These are phyloP conservation scores for Crax fasciolata DNA, from an alignment of 2,797 vertebrate genomes.

Conservation along the genomic window DNA sequence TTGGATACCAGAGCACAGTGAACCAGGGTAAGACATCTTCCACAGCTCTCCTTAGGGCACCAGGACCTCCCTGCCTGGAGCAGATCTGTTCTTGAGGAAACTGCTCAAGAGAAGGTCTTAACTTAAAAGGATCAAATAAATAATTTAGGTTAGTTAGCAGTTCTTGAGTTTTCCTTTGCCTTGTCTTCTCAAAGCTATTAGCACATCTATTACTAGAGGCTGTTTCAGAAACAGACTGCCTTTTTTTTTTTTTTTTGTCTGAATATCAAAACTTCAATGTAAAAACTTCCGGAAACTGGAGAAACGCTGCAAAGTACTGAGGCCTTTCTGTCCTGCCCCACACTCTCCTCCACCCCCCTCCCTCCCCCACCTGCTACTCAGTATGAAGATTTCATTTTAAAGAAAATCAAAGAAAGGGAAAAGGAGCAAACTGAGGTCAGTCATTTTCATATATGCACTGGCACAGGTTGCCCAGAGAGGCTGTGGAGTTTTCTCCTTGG, in stretches of 20 bases:
- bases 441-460: not conserved
- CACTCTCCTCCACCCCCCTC: not conserved
- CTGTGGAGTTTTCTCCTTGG: not conserved
- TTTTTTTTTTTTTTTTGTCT: not conserved
- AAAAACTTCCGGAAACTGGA: not conserved
- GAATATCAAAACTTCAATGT: not conserved
- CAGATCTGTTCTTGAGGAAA: not conserved
- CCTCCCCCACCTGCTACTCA: too few relatives aligned
- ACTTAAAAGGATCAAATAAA: not conserved
- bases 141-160: not conserved
- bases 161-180: not conserved
- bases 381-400: too few relatives aligned
- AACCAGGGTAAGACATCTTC: not conserved
- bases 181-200: not conserved
- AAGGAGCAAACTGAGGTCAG: not conserved
- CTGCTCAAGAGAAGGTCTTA: not conserved
- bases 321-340: not conserved
- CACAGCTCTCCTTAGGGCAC: not conserved
- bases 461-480: not conserved
- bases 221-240: not conserved
- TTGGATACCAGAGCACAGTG: not conserved
- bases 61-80: not conserved
- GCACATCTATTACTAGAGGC: not conserved
- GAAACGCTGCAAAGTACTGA: not conserved
- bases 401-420: not conserved